Conservation (phyloP, 2,888 invertebrate species). For the Cosmia pyralina region DNA sequence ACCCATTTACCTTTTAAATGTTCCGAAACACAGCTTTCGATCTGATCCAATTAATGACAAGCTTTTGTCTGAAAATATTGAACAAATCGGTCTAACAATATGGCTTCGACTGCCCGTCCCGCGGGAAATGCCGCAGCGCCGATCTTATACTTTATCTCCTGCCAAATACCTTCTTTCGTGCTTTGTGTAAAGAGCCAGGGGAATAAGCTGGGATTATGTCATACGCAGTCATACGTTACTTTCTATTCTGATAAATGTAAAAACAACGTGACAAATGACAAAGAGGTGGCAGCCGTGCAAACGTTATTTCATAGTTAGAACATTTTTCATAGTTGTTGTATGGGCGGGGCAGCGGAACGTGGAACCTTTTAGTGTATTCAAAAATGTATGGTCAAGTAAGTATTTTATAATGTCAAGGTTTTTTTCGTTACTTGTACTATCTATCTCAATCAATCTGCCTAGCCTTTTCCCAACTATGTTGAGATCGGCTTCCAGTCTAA, state of each 20-base stretch:
- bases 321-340: constrained; percentile 35
- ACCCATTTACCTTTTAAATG: constrained; percentile 35
- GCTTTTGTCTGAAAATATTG: constrained; percentile 36
- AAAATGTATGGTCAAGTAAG: constrained; percentile 1
- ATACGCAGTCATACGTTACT: constrained; percentile 67
- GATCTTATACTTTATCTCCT: constrained; percentile 66
- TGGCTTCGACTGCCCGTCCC: constrained; percentile 30
- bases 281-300: constrained; percentile 41
- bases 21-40: constrained; percentile 20
- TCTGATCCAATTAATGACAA: constrained; percentile 42
- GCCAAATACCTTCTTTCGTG: constrained; percentile 66
- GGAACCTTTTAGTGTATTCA: constrained; percentile 13
- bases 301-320: constrained; percentile 40
- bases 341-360: neutral
- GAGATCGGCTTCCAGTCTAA: no score
- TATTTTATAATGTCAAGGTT: neutral
- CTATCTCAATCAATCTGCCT: no score
- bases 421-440: neutral
- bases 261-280: constrained; percentile 69
- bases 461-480: no score
- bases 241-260: constrained; percentile 68
- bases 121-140: constrained; percentile 48
- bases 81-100: constrained; percentile 40
- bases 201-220: constrained; percentile 70
- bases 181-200: constrained; percentile 64